Evolutionary conservation across 2,797 vertebrate species (phyloP), one percentile per base, ranked within the genome.

Genomic region (Sitta carolinensis): DNA sequence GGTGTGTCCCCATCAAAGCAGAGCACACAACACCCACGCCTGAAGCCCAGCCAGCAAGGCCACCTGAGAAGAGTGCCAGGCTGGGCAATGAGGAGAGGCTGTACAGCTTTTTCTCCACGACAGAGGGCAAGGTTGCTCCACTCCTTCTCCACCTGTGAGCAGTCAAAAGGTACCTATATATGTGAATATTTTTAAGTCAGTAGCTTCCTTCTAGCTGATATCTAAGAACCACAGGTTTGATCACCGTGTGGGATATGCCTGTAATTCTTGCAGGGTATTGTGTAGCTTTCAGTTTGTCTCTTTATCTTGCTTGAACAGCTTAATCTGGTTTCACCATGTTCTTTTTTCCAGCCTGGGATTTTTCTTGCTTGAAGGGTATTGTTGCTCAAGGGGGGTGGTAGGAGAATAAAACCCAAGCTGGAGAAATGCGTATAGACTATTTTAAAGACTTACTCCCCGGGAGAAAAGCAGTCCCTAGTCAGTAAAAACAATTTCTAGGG

Each of bases 291-390:
- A 57, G 22, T 74, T 45, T 51, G 43, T 76, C 43, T 76, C 54
- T 88, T 84, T 91, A 80, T 92, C 91, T 93, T 87, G 77, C 70
- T 67, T 84, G 51, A 86, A 42, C 85, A 94, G 77, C 57, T 36
- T 88, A 50, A 76, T 86, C 93, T 92, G 30, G 7, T 81, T 88
- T 92, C 63, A 90, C 76, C 52, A 26, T 2, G 2, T 83, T 92
- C 82, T 75, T 92, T 93, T 88, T 79, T 76, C 57, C 48, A 93
- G 54, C 51, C 52, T n/a, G 14, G 26, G 27, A 8, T 87, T 94
- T 94, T 85, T 94, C 70, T 87, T 4, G 1, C 61, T 90, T 3
- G 1, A 29, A 72, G 50, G 25, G 9, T 90, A 87, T 92, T 95
- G 86, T 92, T 95, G 82, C 61, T 78, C 64, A 25, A 25, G 55